Percentiles rank a stretch among this genome's conserved stretches.
These are phyloP conservation scores for Dreissena rostriformis DNA, from an alignment of 1,140 invertebrate species.

Conservation along the genomic window DNA sequence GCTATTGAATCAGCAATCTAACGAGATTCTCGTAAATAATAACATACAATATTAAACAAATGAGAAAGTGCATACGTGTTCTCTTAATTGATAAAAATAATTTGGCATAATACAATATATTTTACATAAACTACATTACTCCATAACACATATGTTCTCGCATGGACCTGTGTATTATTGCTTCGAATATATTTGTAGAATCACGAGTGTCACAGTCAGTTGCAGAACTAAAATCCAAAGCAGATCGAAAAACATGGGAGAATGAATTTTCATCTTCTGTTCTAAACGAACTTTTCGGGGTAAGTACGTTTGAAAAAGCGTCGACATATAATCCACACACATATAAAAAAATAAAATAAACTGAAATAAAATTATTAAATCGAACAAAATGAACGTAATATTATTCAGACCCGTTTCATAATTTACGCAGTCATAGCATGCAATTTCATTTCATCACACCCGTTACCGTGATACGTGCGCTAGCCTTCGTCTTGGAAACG, in stretches of 20 bases:
- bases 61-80: not conserved
- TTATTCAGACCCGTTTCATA: no score
- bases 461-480: not conserved
- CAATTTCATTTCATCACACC: no score
- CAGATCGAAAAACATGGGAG: conserved; percentile 64
- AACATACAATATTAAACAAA: not conserved
- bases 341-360: no score
- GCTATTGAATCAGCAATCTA: no score
- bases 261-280: conserved; percentile 46
- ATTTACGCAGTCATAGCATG: no score
- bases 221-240: conserved; percentile 44
- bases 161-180: not conserved
- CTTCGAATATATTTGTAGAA: conserved; percentile 1
- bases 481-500: not conserved
- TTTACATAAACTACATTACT: not conserved
- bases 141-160: not conserved
- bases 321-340: no score
- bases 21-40: not conserved
- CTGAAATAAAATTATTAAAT: no score
- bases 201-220: not conserved
- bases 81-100: not conserved
- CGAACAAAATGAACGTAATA: no score
- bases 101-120: not conserved
- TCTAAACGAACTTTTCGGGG: conserved; percentile 59
- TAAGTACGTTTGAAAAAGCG: not conserved